Percentiles rank a stretch among this genome's conserved stretches.
Evolutionary conservation across 2,797 vertebrate genomes (phyloP).

Genomic region (Neosilurus mollespiculum): DNA sequence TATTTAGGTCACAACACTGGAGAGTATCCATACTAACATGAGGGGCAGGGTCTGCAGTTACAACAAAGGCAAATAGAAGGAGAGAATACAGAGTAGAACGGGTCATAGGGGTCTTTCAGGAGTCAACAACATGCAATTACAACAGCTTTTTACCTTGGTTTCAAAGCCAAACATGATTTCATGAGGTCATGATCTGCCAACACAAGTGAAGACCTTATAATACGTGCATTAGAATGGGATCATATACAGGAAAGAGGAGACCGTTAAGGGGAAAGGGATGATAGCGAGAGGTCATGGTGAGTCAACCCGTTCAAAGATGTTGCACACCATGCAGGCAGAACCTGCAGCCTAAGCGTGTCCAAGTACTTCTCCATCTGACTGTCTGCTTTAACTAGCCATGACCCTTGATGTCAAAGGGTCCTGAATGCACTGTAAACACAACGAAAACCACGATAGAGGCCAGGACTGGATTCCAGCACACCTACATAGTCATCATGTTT

Average conservation of each 20-base stretch:
- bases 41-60: neutral
- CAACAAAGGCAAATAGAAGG: neutral
- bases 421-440: slow-evolving; percentile 68
- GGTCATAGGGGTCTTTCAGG: neutral
- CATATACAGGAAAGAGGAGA: neutral
- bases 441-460: slow-evolving; percentile 59
- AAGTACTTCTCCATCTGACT: slow-evolving; percentile 63
- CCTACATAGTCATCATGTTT: slow-evolving; percentile 56
- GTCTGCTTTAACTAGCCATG: slow-evolving; percentile 60
- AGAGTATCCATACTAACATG: neutral
- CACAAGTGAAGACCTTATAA: neutral
- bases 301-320: slow-evolving; percentile 28
- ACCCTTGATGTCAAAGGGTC: slow-evolving; percentile 67
- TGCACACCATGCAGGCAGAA: slow-evolving; percentile 22
- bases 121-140: slow-evolving; percentile 11
- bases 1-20: slow-evolving; percentile 38
- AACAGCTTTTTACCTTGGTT: neutral
- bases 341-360: slow-evolving; percentile 27
- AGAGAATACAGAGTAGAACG: neutral
- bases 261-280: neutral
- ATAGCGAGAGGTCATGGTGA: slow-evolving; percentile 29
- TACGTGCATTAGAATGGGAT: neutral
- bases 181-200: neutral
- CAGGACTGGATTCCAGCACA: slow-evolving; percentile 63
- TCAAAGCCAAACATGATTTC: neutral